These are phyloP conservation scores for Pocillopora verrucosa DNA, from an alignment of 64 coral and sea anemone genomes.

Conservation along the genomic window DNA sequence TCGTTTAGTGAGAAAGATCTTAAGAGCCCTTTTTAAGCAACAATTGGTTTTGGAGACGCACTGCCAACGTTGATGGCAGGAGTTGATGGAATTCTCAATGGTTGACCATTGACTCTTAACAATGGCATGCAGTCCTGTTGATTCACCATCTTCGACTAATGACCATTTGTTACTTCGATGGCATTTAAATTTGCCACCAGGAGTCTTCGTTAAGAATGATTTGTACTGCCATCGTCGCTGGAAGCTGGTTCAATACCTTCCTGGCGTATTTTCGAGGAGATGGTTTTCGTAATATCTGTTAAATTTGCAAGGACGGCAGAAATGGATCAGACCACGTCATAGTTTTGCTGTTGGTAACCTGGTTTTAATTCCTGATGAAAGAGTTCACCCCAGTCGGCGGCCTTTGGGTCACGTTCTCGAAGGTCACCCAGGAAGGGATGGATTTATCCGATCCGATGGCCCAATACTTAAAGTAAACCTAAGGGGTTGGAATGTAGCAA, in stretches of 20 bases:
- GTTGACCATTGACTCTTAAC: background rate
- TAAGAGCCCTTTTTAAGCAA: slow-evolving; percentile 22
- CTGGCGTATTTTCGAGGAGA: slow-evolving; percentile 46
- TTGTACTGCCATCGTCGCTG: slow-evolving; percentile 8
- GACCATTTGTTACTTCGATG: slow-evolving; percentile 13
- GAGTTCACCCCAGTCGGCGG: slow-evolving; percentile 13
- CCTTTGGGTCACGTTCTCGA: slow-evolving; percentile 18
- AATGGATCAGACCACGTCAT: background rate
- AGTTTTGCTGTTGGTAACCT: background rate
- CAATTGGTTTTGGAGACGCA: background rate
- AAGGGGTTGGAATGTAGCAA: too few species aligned
- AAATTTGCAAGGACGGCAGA: slow-evolving; percentile 29
- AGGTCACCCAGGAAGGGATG: slow-evolving; percentile 18
- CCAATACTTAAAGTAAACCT: too few species aligned
- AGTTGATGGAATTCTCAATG: slow-evolving; percentile 34
- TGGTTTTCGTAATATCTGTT: slow-evolving; percentile 50
- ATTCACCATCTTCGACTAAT: background rate
- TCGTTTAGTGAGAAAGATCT: slow-evolving; percentile 38
- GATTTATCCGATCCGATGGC: slow-evolving; percentile 22
- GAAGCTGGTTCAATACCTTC: slow-evolving; percentile 22
- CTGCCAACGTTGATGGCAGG: slow-evolving; percentile 3
- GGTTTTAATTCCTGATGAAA: slow-evolving; percentile 15
- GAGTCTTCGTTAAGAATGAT: background rate
- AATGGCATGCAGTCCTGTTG: background rate
- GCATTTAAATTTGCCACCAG: slow-evolving; percentile 10